Percentiles rank a stretch among this genome's conserved stretches.
phyloP scores from a whole-genome alignment of 2,888 invertebrate species.

The Elysia crispata region DNA sequence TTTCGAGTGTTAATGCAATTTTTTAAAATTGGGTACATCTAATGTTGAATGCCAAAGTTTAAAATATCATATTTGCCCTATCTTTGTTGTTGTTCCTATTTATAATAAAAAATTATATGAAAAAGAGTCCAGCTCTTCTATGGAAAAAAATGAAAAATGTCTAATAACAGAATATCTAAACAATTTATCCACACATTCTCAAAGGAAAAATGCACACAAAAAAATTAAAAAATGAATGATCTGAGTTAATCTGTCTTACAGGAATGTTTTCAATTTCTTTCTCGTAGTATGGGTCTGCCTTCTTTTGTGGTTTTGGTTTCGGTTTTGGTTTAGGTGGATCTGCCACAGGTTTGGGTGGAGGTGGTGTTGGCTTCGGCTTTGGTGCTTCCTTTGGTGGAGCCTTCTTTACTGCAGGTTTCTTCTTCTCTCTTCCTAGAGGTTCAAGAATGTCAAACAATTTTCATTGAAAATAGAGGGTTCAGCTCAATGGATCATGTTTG shows the following conservation, averaged over 20 bases:
- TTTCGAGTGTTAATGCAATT: too few species aligned
- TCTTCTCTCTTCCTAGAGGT: not conserved
- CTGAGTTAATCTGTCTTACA: slow-evolving; percentile 54
- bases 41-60: too few species aligned
- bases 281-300: slow-evolving; percentile 74
- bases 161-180: not conserved
- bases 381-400: slow-evolving; percentile 37
- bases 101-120: not conserved
- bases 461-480: too few species aligned
- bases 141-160: not conserved
- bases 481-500: too few species aligned
- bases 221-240: not conserved
- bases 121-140: not conserved
- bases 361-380: slow-evolving; percentile 39
- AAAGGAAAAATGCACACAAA: not conserved
- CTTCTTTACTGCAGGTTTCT: slow-evolving; percentile 56
- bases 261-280: slow-evolving; percentile 73
- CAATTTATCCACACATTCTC: not conserved
- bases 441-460: not conserved
- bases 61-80: too few species aligned
- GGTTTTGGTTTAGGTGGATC: slow-evolving; percentile 49
- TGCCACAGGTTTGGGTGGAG: slow-evolving; percentile 45
- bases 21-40: too few species aligned
- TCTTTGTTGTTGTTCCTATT: not conserved
- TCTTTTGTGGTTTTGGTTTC: slow-evolving; percentile 50